A percentile compares a stretch with the other conserved stretches of the same genome.
Conservation (phyloP, 2,797 vertebrate genomes). For the Microctenopoma stevenorrisi region DNA sequence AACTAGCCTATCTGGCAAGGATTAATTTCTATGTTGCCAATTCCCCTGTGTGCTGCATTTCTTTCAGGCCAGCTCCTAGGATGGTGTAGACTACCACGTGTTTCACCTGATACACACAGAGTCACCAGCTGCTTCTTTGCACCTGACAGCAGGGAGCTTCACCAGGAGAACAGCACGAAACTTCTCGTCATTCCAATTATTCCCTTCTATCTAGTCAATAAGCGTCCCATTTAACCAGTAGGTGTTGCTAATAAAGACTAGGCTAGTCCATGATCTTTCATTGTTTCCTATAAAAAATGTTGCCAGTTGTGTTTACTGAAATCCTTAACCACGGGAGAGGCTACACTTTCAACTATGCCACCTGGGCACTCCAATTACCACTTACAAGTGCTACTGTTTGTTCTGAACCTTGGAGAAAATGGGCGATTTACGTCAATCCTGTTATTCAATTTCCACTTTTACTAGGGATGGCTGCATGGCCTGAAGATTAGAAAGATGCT, state of each 20-base stretch:
- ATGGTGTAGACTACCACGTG: constrained; percentile 54
- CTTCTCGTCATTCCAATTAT: constrained; percentile 30
- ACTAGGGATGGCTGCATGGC: constrained; percentile 27
- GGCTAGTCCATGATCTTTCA: constrained; percentile 11
- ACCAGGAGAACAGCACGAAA: constrained; percentile 28
- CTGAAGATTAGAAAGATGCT: constrained; percentile 46
- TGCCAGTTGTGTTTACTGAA: constrained; percentile 16
- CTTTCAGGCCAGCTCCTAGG: constrained; percentile 57
- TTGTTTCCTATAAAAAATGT: constrained; percentile 14
- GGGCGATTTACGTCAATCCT: constrained; percentile 17
- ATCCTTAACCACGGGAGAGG: constrained; percentile 2
- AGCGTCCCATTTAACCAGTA: constrained; percentile 33
- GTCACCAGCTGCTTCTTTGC: constrained; percentile 65
- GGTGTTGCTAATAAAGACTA: constrained; percentile 13
- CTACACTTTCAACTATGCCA: constrained; percentile 18
- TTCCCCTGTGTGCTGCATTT: constrained; percentile 47
- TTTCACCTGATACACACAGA: constrained; percentile 63
- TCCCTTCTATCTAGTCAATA: constrained; percentile 31
- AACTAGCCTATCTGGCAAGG: constrained; percentile 52
- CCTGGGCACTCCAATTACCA: constrained; percentile 23
- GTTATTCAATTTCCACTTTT: constrained; percentile 40
- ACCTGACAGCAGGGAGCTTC: constrained; percentile 51
- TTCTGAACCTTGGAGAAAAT: constrained; percentile 29
- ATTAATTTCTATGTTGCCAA: constrained; percentile 51
- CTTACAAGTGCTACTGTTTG: constrained; percentile 31